Base-by-base conservation (phyloP, 2,888 invertebrate species). In the Metopia argyrocephala region DNA sequence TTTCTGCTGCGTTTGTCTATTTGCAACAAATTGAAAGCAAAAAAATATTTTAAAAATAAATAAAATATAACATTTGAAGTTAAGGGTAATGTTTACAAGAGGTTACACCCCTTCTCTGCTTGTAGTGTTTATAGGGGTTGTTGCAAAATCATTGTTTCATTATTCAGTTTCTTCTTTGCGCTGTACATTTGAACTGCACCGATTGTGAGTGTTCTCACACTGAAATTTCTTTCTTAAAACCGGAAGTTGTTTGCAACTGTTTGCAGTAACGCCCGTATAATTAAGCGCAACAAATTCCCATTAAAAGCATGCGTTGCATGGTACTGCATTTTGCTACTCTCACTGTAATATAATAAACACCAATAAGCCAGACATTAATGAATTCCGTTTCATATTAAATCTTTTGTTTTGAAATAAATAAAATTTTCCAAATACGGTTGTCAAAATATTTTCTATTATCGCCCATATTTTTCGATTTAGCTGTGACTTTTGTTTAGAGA, bases 251-350 rank as follows among this genome's bases (percentile, higher is more conserved):
- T 50, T 64, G 73, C 54, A 74, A 76, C 65, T 81, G 76, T 78
- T 78, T 73, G 21, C 68, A 28, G 78, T 62, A 79, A 83, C 83
- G 70, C 83, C 83, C 79, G 73, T 71, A 81, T 82, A 79, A 83
- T 83, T 82, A 78, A 71, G 82, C 74, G 62, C 66, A 78, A 59
- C 82, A 59, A 83, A 83, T 80, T 78, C 70, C 59, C 78, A 80
- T 79, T 78, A 76, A 78, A 78, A 59, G 64, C 73, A 59, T 56
- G 31, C 81, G 69, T 48, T 68, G 62, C 68, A 46, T 28, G 12
- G 27, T 27, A 23, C 2, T 15, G 5, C 15, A 21, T 52, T 69
- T 46, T 28, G 5, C 48, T 48, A 18, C 0, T 15, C 20, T 18
- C 15, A 5, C 15, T 20, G n/a, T n/a, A n/a, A n/a, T n/a, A n/a